phyloP scores from a whole-genome alignment of 2,888 invertebrate genomes.

The Hydroisotoma schaefferi region DNA sequence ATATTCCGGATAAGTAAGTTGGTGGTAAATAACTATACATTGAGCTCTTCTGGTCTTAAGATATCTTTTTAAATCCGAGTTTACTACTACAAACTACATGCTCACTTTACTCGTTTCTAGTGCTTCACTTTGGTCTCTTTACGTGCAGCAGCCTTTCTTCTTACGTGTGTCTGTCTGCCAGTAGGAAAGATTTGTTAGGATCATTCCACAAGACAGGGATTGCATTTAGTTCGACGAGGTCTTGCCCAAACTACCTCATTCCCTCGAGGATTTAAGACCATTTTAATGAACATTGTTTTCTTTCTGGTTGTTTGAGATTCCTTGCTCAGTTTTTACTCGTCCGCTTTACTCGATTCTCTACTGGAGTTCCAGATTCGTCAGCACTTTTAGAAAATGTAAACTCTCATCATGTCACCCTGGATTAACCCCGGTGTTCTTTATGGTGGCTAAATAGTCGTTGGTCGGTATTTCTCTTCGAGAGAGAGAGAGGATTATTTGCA shows the following conservation, averaged over 20 bases:
- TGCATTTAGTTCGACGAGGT: constrained; percentile 3
- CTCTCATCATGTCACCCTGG: constrained; percentile 10
- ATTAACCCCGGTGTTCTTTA: constrained; percentile 16
- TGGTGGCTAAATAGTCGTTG: constrained; percentile 18
- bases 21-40: too few species aligned
- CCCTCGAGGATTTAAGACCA: constrained; percentile 16
- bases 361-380: too few species aligned
- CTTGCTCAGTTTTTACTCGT: constrained; percentile 6
- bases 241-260: constrained; percentile 13
- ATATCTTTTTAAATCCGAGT: too few species aligned
- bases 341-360: neutral
- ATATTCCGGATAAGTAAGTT: too few species aligned
- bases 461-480: too few species aligned
- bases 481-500: too few species aligned
- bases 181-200: constrained; percentile 11
- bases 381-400: too few species aligned
- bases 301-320: constrained; percentile 17
- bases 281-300: constrained; percentile 21
- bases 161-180: neutral
- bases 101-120: too few species aligned
- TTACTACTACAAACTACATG: too few species aligned
- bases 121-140: constrained; percentile 1
- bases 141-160: neutral
- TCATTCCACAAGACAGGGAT: constrained; percentile 4
- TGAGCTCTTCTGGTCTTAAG: too few species aligned